These are phyloP conservation scores for Andrena camellia DNA, from an alignment of 2,888 invertebrate genomes.

Conservation along the genomic window DNA sequence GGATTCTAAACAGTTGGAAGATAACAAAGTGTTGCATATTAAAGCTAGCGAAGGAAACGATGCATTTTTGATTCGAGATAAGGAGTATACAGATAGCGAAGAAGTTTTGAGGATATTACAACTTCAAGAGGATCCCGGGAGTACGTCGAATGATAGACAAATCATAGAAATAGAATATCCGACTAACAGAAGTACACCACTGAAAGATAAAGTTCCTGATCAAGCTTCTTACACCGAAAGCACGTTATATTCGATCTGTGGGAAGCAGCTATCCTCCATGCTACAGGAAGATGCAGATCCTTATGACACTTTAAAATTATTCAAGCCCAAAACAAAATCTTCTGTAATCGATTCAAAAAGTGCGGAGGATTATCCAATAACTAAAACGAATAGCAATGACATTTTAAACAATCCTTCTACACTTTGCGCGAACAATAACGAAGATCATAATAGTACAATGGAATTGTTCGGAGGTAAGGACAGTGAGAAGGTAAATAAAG, in stretches of 20 bases:
- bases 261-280: slow-evolving; percentile 76
- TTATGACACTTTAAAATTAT: slow-evolving; percentile 82
- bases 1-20: slow-evolving; percentile 54
- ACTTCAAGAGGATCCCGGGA: slow-evolving; percentile 41
- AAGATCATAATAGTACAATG: slow-evolving; percentile 63
- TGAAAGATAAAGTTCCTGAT: slow-evolving; percentile 50
- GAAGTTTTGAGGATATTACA: slow-evolving; percentile 47
- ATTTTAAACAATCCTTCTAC: slow-evolving; percentile 34
- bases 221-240: slow-evolving; percentile 47
- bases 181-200: slow-evolving; percentile 50
- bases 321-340: slow-evolving; percentile 74
- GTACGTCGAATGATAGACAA: slow-evolving; percentile 24
- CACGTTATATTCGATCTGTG: slow-evolving; percentile 62
- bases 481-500: slow-evolving; percentile 42
- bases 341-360: slow-evolving; percentile 54
- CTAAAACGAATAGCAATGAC: slow-evolving; percentile 26
- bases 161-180: slow-evolving; percentile 52
- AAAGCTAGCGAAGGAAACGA: slow-evolving; percentile 34
- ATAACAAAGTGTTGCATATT: slow-evolving; percentile 71
- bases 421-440: slow-evolving; percentile 11
- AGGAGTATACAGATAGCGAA: slow-evolving; percentile 59
- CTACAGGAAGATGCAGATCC: slow-evolving; percentile 76
- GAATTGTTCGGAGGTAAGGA: slow-evolving; percentile 66
- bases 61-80: slow-evolving; percentile 77
- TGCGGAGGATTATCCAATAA: background rate